Percentiles rank a stretch among this genome's conserved stretches.
Evolutionary conservation across 2,113 vertebrate species (phyloP).

Genomic region (Nematolebias whitei): DNA sequence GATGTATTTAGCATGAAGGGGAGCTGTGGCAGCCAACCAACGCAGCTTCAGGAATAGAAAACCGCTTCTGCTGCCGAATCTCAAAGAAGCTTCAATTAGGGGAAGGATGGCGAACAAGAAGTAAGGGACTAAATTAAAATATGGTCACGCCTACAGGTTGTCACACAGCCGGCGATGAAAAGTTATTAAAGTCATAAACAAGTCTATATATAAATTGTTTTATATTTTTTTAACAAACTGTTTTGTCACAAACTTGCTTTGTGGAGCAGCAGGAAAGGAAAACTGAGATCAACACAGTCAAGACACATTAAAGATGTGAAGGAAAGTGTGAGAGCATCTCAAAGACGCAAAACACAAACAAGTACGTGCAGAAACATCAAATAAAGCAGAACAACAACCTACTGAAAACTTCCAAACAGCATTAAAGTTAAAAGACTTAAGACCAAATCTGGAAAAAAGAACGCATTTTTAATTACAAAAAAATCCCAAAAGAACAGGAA

Average conservation of each 20-base stretch:
- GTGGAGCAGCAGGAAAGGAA: constrained; percentile 8
- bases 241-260: constrained; percentile 17
- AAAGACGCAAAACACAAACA: constrained; percentile 11
- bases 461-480: neutral
- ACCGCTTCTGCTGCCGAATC: constrained; percentile 10
- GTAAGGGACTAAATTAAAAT: constrained; percentile 40
- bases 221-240: constrained; percentile 9
- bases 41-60: constrained; percentile 45
- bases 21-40: constrained; percentile 45
- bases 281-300: constrained; percentile 5
- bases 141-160: constrained; percentile 44
- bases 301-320: constrained; percentile 22
- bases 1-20: constrained; percentile 46
- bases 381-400: constrained; percentile 12
- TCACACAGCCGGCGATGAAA: constrained; percentile 47
- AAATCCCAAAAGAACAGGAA: constrained; percentile 1
- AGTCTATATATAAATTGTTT: constrained; percentile 45
- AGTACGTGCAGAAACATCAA: constrained; percentile 12
- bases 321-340: constrained; percentile 8
- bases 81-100: constrained; percentile 44
- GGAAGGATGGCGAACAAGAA: constrained; percentile 35
- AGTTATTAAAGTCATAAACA: constrained; percentile 50
- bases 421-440: constrained; percentile 3
- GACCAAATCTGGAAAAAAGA: neutral
- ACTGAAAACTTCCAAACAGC: constrained; percentile 11